A percentile compares a stretch with the other conserved stretches of the same genome.
Conservation (phyloP, 2,888 invertebrate genomes). For the Thecocarcelia acutangulata region DNA sequence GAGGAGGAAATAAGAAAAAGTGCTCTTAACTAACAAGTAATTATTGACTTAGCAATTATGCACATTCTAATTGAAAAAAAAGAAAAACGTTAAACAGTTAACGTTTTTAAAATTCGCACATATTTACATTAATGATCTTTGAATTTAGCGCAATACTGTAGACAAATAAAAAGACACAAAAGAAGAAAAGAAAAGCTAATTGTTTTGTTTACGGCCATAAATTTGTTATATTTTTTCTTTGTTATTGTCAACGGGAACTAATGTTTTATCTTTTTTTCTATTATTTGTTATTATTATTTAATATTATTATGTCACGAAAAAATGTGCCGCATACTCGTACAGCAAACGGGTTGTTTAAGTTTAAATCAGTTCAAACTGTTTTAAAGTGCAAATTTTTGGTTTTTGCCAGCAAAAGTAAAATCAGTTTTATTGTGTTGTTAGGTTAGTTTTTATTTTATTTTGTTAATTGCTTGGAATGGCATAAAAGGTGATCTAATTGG, state of each 20-base stretch:
- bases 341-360: background rate
- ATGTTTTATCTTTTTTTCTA: background rate
- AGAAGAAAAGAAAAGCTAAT: background rate
- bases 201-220: background rate
- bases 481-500: too few species aligned
- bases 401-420: too few species aligned
- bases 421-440: too few species aligned
- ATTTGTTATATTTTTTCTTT: background rate
- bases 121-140: background rate
- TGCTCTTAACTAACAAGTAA: background rate
- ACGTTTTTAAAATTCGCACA: too few species aligned
- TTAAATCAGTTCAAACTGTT: background rate
- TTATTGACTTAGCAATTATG: too few species aligned
- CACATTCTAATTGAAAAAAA: too few species aligned
- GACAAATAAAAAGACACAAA: background rate
- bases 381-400: background rate
- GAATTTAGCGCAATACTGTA: background rate
- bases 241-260: background rate
- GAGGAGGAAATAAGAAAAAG: too few species aligned
- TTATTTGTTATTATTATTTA: conserved; percentile 4
- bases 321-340: too few species aligned
- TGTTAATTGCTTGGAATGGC: too few species aligned
- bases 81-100: too few species aligned
- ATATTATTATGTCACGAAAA: conserved; percentile 1
- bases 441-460: too few species aligned